Percentiles rank a stretch among this genome's conserved stretches.
Evolutionary conservation across 2,888 invertebrate genomes (phyloP).

Genomic region (Fissipunctia ypsillon): DNA sequence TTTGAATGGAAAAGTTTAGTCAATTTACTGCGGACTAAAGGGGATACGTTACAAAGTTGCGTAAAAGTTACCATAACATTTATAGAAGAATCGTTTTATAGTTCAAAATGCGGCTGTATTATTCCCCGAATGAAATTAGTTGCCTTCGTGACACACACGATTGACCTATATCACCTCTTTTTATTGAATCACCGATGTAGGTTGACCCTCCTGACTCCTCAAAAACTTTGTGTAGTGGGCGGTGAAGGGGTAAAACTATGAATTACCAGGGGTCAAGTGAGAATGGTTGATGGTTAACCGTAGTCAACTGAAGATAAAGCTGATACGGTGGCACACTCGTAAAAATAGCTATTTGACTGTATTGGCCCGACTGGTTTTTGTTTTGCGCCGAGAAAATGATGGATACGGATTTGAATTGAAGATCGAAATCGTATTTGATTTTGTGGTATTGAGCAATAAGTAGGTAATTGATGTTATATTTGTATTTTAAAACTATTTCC

Average conservation of each 20-base stretch:
- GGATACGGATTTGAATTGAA: conserved; percentile 62
- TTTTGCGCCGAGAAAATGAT: conserved; percentile 65
- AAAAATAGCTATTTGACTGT: conserved; percentile 71
- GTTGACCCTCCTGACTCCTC: conserved; percentile 67
- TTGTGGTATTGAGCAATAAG: conserved; percentile 25
- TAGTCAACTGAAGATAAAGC: conserved; percentile 66
- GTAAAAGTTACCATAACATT: conserved; percentile 80
- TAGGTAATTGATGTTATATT: not conserved
- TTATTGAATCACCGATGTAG: conserved; percentile 74
- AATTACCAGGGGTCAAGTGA: conserved; percentile 59
- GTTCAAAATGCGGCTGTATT: conserved; percentile 81
- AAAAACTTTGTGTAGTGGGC: conserved; percentile 52
- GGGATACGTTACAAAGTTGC: conserved; percentile 78
- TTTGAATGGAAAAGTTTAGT: conserved; percentile 75
- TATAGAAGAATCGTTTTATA: conserved; percentile 84
- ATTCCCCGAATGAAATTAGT: conserved; percentile 75
- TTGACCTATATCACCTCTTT: conserved; percentile 82
- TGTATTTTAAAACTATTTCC: not conserved
- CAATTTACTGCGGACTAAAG: conserved; percentile 69
- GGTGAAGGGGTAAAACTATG: conserved; percentile 60
- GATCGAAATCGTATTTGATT: conserved; percentile 38
- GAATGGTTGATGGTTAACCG: conserved; percentile 66
- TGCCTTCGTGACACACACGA: conserved; percentile 83
- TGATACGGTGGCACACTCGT: conserved; percentile 68
- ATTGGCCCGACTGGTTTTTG: conserved; percentile 67